Evolutionary conservation across 2,888 invertebrate genomes (phyloP).

Genomic region (Gasteruption jaculator): DNA sequence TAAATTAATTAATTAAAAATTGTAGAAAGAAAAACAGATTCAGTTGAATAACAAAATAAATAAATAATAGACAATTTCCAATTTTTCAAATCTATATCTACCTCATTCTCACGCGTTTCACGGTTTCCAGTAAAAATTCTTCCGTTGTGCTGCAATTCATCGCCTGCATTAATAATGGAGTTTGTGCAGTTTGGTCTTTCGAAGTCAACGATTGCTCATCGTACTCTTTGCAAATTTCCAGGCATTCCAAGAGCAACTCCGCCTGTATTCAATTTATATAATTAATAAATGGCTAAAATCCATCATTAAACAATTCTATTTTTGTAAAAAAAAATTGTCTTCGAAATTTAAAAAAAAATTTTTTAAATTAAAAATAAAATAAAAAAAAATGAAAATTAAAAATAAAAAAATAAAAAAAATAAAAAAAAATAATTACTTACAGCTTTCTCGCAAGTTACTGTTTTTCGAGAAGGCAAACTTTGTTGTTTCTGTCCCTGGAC

Average conservation of each 20-base stretch:
- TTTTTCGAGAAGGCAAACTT: slow-evolving; percentile 82
- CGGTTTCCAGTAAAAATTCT: slow-evolving; percentile 76
- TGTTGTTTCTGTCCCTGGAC: slow-evolving; percentile 72
- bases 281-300: slow-evolving; percentile 12
- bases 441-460: slow-evolving; percentile 79
- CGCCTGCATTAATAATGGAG: slow-evolving; percentile 80
- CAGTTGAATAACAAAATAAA: slow-evolving; percentile 6
- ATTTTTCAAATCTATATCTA: slow-evolving; percentile 40
- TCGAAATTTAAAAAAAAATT: not conserved
- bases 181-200: slow-evolving; percentile 52
- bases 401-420: slow-evolving; percentile 6
- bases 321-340: not conserved
- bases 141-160: slow-evolving; percentile 68
- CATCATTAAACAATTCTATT: slow-evolving; percentile 14
- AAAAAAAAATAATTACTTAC: slow-evolving; percentile 55
- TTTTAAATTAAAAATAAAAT: slow-evolving; percentile 9
- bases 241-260: slow-evolving; percentile 86
- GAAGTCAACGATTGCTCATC: slow-evolving; percentile 58
- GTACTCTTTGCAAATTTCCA: slow-evolving; percentile 71
- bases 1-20: slow-evolving; percentile 9
- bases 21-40: slow-evolving; percentile 3
- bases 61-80: slow-evolving; percentile 13
- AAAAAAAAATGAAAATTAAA: slow-evolving; percentile 6
- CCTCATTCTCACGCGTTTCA: slow-evolving; percentile 79
- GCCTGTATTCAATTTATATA: no score